phyloP scores from a whole-genome alignment of 1,140 invertebrate genomes.

The Brachionus asplanchnoidis region DNA sequence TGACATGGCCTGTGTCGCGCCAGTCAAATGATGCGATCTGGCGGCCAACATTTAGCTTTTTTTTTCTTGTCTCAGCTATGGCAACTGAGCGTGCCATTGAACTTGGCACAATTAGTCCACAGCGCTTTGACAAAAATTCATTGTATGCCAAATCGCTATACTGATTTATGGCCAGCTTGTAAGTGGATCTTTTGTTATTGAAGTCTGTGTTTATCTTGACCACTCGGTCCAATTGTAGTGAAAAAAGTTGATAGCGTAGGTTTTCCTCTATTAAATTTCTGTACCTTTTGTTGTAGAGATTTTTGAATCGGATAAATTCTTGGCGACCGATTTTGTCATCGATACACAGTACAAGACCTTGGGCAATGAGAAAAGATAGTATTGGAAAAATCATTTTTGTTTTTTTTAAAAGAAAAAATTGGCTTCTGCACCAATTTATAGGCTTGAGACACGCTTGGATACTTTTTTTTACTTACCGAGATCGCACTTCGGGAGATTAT shows the following conservation, averaged over 20 bases:
- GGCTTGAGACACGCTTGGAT: background rate
- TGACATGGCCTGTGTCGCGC: constrained; percentile 78
- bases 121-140: background rate
- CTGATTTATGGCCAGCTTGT: constrained; percentile 15
- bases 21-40: constrained; percentile 64
- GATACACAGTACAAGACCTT: background rate
- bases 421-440: background rate
- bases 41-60: background rate
- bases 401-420: background rate
- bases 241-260: background rate
- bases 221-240: background rate
- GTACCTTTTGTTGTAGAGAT: background rate
- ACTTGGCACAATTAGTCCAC: background rate
- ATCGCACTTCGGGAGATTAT: background rate
- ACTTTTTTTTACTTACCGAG: background rate
- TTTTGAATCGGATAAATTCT: constrained; percentile 7
- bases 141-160: constrained; percentile 7
- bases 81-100: background rate
- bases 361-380: background rate
- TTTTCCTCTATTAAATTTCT: background rate
- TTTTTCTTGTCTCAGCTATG: background rate
- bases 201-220: background rate
- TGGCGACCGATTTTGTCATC: constrained; percentile 11
- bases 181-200: background rate
- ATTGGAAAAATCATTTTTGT: background rate